These are phyloP conservation scores for Saccostrea glomerata DNA, from an alignment of 1,140 invertebrate genomes.

Conservation along the genomic window DNA sequence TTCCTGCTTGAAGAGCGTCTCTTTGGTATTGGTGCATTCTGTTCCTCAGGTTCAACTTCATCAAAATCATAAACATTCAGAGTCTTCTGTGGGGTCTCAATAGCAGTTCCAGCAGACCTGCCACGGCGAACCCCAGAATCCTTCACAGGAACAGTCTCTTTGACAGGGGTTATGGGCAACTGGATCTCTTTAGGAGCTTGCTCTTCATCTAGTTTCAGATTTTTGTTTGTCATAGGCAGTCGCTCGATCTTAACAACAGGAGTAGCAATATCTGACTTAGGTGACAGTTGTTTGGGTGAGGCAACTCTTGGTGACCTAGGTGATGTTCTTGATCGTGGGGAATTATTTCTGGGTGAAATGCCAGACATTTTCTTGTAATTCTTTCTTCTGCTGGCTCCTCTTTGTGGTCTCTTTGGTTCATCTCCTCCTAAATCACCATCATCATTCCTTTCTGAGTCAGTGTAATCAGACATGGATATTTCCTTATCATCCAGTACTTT, in stretches of 20 bases:
- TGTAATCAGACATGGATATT: constrained; percentile 26
- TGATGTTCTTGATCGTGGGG: constrained; percentile 65
- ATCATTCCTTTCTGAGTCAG: constrained; percentile 42
- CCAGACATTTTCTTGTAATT: constrained; percentile 70
- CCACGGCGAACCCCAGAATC: constrained; percentile 4
- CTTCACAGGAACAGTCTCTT: constrained; percentile 1
- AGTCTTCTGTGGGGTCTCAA: constrained; percentile 25
- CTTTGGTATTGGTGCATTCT: constrained; percentile 39
- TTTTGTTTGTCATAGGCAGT: constrained; percentile 51
- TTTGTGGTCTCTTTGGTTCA: constrained; percentile 43
- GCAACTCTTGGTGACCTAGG: constrained; percentile 68
- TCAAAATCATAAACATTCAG: constrained; percentile 66
- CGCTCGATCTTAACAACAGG: constrained; percentile 72
- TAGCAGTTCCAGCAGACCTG: neutral
- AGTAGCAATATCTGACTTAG: constrained; percentile 56
- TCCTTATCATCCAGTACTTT: constrained; percentile 38
- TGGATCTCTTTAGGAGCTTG: constrained; percentile 14
- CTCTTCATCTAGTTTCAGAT: constrained; percentile 45
- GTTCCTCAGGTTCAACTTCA: constrained; percentile 57
- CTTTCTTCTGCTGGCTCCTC: constrained; percentile 57
- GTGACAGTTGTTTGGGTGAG: constrained; percentile 61
- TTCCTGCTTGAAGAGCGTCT: constrained; percentile 39
- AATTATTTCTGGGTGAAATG: constrained; percentile 60
- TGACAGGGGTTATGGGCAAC: neutral
- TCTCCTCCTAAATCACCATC: constrained; percentile 38